Conservation (phyloP, 2,113 vertebrate genomes). For the Siniperca chuatsi region DNA sequence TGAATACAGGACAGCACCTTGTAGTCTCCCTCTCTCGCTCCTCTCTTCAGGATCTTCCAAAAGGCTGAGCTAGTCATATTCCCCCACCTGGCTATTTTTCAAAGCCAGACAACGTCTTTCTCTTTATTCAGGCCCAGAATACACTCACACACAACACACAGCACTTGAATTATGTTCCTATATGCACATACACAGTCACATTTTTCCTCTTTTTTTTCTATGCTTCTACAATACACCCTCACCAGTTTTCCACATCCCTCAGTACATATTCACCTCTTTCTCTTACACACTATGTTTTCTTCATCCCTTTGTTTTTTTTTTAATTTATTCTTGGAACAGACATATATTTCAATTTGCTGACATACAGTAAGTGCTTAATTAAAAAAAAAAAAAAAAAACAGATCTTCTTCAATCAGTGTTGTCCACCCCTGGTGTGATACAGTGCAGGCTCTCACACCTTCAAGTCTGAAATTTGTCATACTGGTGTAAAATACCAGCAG, state of each 20-base stretch:
- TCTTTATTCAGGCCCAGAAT: slow-evolving; percentile 70
- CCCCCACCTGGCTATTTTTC: slow-evolving; percentile 82
- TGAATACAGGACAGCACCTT: not conserved
- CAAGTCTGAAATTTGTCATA: slow-evolving; percentile 12
- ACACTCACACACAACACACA: slow-evolving; percentile 2
- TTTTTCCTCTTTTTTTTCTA: not conserved
- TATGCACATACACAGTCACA: not conserved
- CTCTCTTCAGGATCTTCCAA: slow-evolving; percentile 72
- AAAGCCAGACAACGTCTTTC: slow-evolving; percentile 73
- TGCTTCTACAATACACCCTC: not conserved
- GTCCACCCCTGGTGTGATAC: slow-evolving; percentile 8
- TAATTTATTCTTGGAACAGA: not conserved
- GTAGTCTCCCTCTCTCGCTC: slow-evolving; percentile 7
- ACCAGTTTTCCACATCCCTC: not conserved
- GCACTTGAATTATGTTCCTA: too few relatives aligned
- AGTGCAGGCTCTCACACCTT: slow-evolving; percentile 3
- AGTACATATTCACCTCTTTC: not conserved
- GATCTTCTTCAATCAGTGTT: not conserved
- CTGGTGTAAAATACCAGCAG: slow-evolving; percentile 9
- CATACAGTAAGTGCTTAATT: not conserved
- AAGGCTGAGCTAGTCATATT: slow-evolving; percentile 84
- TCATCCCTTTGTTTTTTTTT: not conserved
- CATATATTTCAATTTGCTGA: not conserved
- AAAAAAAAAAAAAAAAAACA: slow-evolving; percentile 16
- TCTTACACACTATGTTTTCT: not conserved